These are phyloP conservation scores for Lordiphosa clarofinis DNA, from an alignment of 1,140 invertebrate species.

Conservation along the genomic window DNA sequence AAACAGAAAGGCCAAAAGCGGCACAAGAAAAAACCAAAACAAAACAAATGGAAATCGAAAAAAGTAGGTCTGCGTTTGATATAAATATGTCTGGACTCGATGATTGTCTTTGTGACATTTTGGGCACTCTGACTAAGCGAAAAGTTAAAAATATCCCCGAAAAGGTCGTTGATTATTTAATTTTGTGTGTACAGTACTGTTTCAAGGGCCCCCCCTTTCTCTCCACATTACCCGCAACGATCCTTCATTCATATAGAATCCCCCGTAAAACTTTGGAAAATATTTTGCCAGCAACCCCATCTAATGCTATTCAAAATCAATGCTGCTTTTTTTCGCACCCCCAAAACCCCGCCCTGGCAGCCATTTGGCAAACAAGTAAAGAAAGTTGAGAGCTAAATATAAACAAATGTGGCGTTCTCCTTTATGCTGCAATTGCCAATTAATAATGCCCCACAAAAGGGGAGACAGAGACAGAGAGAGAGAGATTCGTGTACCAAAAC, in stretches of 20 bases:
- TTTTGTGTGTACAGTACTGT: too few relatives aligned
- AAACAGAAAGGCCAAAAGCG: constrained; percentile 4
- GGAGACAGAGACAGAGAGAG: too few relatives aligned
- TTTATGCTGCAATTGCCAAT: constrained; percentile 40
- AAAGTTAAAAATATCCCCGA: background rate
- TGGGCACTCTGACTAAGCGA: background rate
- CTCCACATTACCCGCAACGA: too few relatives aligned
- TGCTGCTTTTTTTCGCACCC: constrained; percentile 9
- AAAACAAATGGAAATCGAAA: background rate
- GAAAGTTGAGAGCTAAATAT: background rate
- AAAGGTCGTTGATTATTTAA: too few relatives aligned
- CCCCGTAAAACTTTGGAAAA: too few relatives aligned
- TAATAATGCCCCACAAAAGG: constrained; percentile 42
- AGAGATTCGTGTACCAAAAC: constrained; percentile 23
- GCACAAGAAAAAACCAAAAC: constrained; percentile 2
- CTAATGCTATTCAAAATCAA: too few relatives aligned
- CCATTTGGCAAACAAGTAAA: background rate
- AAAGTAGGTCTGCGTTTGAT: background rate
- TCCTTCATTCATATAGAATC: too few relatives aligned
- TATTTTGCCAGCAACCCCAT: too few relatives aligned
- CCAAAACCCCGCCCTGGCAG: background rate
- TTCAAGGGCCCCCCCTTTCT: too few relatives aligned
- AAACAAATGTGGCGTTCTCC: background rate
- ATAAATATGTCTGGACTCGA: constrained; percentile 21
- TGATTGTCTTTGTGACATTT: constrained; percentile 6